Evolutionary conservation across 2,113 vertebrate species (phyloP).

Genomic region (Eira barbara): DNA sequence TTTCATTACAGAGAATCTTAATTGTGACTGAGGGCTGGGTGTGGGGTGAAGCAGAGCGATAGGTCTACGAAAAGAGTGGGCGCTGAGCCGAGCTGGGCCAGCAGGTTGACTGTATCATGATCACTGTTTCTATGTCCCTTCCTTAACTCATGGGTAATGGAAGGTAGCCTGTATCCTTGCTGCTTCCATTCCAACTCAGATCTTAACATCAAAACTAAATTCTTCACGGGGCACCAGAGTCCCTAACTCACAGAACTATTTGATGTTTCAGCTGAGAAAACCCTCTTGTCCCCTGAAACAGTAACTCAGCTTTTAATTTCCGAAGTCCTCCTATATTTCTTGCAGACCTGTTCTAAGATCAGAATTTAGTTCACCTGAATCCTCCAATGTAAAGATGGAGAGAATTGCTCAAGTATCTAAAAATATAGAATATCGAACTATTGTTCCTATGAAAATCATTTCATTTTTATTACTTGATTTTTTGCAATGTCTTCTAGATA

Average conservation of each 20-base stretch:
- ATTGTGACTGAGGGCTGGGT: neutral
- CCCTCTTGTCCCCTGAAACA: neutral
- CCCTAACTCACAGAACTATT: no score
- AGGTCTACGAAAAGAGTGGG: accelerated
- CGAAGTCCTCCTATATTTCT: neutral
- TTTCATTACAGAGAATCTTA: neutral
- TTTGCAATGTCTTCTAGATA: neutral
- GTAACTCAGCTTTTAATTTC: neutral
- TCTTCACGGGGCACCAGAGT: accelerated
- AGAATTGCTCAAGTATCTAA: neutral
- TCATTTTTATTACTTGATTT: neutral
- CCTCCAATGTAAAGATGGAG: neutral
- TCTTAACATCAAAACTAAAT: neutral
- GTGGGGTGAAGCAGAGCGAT: neutral
- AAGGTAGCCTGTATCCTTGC: neutral
- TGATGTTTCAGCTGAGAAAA: neutral
- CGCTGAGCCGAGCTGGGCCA: neutral
- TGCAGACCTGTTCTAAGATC: neutral
- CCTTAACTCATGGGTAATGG: neutral
- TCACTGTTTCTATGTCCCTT: neutral
- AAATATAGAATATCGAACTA: neutral
- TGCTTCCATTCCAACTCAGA: neutral
- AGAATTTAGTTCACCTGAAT: neutral
- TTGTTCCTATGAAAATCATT: neutral
- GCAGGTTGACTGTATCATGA: neutral